Evolutionary conservation across 2,797 vertebrate genomes (phyloP).

Genomic region (Iguana delicatissima): DNA sequence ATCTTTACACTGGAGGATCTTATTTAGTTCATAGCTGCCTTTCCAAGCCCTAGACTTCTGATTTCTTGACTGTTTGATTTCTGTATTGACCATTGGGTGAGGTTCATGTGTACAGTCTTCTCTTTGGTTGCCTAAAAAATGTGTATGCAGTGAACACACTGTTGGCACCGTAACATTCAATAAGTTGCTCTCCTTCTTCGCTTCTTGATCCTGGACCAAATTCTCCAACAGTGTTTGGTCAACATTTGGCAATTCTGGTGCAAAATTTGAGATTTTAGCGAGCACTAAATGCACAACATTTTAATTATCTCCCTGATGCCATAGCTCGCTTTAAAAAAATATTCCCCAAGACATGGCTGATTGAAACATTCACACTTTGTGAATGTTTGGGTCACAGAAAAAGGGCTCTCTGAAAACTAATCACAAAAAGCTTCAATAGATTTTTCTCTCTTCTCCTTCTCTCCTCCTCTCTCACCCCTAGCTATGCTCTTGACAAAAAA

Average conservation of each 20-base stretch:
- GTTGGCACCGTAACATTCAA: no score
- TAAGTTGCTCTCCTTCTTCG: no score
- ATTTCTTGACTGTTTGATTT: no score
- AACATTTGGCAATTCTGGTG: background rate
- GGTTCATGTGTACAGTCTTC: no score
- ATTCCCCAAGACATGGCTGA: background rate
- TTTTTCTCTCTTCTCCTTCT: background rate
- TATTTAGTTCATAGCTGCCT: no score
- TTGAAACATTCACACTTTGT: background rate
- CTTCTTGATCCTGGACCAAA: no score
- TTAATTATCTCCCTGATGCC: background rate
- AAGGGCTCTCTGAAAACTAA: constrained; percentile 11
- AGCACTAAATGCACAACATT: background rate
- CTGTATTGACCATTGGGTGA: no score
- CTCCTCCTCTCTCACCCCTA: background rate
- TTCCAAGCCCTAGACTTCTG: no score
- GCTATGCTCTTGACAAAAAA: background rate
- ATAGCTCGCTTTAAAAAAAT: background rate
- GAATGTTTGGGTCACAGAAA: background rate
- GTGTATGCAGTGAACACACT: no score
- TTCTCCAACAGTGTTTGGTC: no score
- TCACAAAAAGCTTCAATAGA: constrained; percentile 16
- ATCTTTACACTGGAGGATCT: no score
- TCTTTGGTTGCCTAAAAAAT: no score
- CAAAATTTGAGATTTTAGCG: background rate